These are phyloP conservation scores for Laticauda laticaudata DNA, from an alignment of 2,113 vertebrate genomes.

Conservation along the genomic window DNA sequence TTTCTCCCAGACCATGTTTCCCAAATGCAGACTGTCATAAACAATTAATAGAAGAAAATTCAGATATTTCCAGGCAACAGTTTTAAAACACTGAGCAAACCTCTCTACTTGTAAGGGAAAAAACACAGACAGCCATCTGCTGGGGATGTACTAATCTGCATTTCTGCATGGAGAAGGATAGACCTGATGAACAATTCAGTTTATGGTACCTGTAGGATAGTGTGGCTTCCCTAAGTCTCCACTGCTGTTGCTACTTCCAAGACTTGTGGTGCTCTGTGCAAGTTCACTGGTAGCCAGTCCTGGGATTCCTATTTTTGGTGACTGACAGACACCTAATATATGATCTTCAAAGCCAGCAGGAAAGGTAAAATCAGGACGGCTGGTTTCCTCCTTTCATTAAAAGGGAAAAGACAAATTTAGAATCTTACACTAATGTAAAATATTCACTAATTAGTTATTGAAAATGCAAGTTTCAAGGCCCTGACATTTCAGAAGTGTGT, in stretches of 20 bases:
- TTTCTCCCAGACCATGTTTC: neutral
- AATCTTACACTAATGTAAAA: neutral
- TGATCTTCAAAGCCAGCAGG: constrained; percentile 83
- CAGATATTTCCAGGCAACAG: neutral
- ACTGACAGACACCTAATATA: constrained; percentile 71
- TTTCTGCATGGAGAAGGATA: neutral
- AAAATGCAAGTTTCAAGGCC: neutral
- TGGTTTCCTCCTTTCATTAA: constrained; percentile 79
- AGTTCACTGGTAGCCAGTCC: constrained; percentile 82
- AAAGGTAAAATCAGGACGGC: constrained; percentile 75
- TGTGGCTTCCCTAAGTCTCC: constrained; percentile 82
- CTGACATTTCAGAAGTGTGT: neutral
- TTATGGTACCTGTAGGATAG: constrained; percentile 60
- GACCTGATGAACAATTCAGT: neutral
- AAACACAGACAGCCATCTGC: neutral
- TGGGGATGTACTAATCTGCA: neutral
- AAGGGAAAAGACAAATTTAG: neutral
- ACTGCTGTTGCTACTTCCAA: constrained; percentile 86
- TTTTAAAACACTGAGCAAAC: neutral
- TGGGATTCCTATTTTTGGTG: constrained; percentile 65
- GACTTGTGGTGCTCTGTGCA: constrained; percentile 87
- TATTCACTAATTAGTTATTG: neutral
- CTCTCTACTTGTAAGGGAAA: neutral
- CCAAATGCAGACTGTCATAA: neutral
- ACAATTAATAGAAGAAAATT: neutral